These are phyloP conservation scores for Rhodinocichla rosea DNA, from an alignment of 2,113 vertebrate species.

Conservation along the genomic window DNA sequence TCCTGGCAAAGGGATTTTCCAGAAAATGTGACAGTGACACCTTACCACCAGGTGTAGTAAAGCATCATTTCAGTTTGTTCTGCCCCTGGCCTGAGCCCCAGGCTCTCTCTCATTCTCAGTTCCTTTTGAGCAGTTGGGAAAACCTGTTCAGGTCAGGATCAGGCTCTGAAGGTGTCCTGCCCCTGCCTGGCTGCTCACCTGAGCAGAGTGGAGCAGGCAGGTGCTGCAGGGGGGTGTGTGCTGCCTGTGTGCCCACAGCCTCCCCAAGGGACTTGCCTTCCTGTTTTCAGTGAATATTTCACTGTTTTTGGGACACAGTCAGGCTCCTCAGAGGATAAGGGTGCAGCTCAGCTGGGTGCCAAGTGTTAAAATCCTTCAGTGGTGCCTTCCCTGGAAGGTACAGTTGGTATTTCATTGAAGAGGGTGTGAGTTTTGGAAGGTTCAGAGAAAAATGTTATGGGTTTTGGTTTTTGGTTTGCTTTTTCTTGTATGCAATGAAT, in stretches of 20 bases:
- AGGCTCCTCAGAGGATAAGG: background rate
- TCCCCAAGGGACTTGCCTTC: background rate
- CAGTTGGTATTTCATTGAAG: background rate
- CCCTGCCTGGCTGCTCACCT: background rate
- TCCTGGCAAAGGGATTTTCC: too few species aligned
- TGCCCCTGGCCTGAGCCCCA: too few species aligned
- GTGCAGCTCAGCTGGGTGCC: background rate
- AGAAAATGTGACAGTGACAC: background rate
- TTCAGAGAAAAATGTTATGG: background rate
- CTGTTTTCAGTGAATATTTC: background rate
- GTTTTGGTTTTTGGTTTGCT: background rate
- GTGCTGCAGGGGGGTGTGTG: background rate
- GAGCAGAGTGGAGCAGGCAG: background rate
- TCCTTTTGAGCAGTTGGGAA: background rate
- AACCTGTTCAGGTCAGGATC: background rate
- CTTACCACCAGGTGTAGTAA: accelerated
- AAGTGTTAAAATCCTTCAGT: background rate
- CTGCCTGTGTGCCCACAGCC: background rate
- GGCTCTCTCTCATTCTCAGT: accelerated
- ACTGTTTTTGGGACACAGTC: background rate
- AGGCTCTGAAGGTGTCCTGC: background rate
- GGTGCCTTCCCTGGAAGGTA: background rate
- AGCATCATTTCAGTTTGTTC: background rate
- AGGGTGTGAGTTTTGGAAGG: background rate
- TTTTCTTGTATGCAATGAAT: background rate